Conservation (phyloP, 1,140 invertebrate genomes). For the Spodoptera frugiperda region DNA sequence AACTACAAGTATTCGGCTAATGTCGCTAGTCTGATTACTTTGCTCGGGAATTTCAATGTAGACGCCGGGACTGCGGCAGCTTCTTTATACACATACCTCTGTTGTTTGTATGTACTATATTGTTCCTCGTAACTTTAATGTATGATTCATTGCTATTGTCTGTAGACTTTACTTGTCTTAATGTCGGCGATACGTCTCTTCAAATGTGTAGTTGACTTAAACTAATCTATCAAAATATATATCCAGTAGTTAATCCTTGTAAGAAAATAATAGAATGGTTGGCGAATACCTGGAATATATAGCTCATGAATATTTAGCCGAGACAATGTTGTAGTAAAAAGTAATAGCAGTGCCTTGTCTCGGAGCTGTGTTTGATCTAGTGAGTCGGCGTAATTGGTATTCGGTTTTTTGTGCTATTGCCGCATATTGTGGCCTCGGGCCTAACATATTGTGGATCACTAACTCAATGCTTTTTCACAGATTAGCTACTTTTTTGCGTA, state of each 20-base stretch:
- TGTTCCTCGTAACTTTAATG: not conserved
- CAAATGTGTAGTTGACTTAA: not conserved
- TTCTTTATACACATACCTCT: not conserved
- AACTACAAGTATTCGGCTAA: constrained; percentile 3
- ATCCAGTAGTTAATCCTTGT: not conserved
- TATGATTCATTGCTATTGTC: constrained; percentile 1
- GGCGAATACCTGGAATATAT: constrained; percentile 15
- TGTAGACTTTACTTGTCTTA: not conserved
- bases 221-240: constrained; percentile 13
- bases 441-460: not conserved
- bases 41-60: not conserved
- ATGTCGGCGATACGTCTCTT: too few relatives aligned
- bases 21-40: constrained; percentile 4
- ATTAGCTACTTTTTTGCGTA: not conserved
- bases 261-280: not conserved
- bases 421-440: not conserved
- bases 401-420: constrained; percentile 12
- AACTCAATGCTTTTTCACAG: not conserved
- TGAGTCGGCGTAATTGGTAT: constrained; percentile 21
- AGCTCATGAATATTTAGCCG: constrained; percentile 38
- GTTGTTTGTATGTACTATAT: not conserved
- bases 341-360: not conserved
- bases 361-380: constrained; percentile 14
- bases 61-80: not conserved
- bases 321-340: constrained; percentile 9